Conservation (phyloP, 2,888 invertebrate genomes). For the Ischnus inquisitorius region DNA sequence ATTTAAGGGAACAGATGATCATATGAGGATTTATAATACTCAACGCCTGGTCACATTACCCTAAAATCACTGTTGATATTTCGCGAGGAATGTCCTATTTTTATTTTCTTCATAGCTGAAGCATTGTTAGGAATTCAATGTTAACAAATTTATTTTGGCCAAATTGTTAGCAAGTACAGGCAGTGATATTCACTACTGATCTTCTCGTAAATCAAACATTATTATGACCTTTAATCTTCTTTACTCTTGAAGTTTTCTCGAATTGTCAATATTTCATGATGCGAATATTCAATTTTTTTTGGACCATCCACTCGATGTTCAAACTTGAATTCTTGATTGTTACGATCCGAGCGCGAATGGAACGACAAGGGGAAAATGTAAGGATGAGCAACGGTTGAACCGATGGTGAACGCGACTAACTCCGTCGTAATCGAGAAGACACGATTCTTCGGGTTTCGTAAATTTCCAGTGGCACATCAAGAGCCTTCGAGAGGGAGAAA, state of each 20-base stretch:
- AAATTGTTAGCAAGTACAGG: no score
- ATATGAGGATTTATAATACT: no score
- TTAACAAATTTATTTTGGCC: no score
- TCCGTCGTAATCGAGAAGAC: conserved; percentile 81
- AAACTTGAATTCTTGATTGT: not conserved
- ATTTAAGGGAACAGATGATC: no score
- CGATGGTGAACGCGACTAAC: conserved; percentile 62
- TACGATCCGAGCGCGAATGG: not conserved
- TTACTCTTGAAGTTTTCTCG: not conserved
- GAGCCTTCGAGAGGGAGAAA: conserved; percentile 58
- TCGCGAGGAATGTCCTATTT: no score
- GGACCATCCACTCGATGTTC: not conserved
- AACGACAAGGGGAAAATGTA: not conserved
- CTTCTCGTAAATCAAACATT: no score
- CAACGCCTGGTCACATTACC: no score
- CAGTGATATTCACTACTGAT: no score
- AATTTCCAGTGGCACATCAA: conserved; percentile 77
- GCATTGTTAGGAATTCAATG: no score
- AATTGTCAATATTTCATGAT: not conserved
- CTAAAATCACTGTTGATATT: no score
- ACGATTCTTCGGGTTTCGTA: conserved; percentile 80
- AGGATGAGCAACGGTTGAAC: not conserved
- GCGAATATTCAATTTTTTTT: not conserved
- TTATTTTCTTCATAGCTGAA: no score
- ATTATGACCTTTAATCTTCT: not conserved